These are phyloP conservation scores for Bellardia bayeri DNA, from an alignment of 2,888 invertebrate species.

Conservation along the genomic window DNA sequence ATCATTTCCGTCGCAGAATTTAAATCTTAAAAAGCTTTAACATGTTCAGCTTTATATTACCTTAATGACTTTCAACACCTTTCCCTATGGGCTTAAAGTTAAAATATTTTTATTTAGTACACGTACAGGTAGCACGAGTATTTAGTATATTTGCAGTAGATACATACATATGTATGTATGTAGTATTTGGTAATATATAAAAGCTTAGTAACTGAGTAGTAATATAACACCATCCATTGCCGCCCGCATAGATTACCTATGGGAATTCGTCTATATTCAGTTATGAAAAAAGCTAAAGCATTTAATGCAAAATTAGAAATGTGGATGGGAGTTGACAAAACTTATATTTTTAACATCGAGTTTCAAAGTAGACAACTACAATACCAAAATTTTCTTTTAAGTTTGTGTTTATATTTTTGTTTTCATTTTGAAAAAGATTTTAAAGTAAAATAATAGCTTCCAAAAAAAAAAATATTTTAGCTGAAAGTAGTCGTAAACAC, in stretches of 20 bases:
- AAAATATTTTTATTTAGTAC: background rate
- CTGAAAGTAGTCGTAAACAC: background rate
- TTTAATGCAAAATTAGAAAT: conserved; percentile 48
- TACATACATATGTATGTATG: no score
- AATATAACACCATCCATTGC: background rate
- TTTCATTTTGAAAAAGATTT: conserved; percentile 6
- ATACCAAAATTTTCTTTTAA: conserved; percentile 4
- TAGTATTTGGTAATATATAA: conserved; percentile 22
- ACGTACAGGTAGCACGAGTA: background rate
- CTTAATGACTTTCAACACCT: conserved; percentile 61
- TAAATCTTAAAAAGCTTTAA: conserved; percentile 54
- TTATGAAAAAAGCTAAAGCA: conserved; percentile 32
- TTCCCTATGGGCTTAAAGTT: conserved; percentile 33
- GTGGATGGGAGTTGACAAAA: conserved; percentile 16
- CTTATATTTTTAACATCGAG: conserved; percentile 16
- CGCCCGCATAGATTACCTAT: conserved; percentile 33
- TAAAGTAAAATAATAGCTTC: background rate
- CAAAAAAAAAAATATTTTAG: background rate
- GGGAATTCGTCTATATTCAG: conserved; percentile 35
- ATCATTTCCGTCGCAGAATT: conserved; percentile 56
- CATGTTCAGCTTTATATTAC: conserved; percentile 52
- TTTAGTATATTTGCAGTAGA: background rate
- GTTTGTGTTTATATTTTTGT: conserved; percentile 14
- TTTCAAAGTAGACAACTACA: conserved; percentile 29
- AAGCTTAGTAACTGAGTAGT: background rate